phyloP scores from a whole-genome alignment of 1,140 invertebrate species.

The Dolichoris vasculosae region DNA sequence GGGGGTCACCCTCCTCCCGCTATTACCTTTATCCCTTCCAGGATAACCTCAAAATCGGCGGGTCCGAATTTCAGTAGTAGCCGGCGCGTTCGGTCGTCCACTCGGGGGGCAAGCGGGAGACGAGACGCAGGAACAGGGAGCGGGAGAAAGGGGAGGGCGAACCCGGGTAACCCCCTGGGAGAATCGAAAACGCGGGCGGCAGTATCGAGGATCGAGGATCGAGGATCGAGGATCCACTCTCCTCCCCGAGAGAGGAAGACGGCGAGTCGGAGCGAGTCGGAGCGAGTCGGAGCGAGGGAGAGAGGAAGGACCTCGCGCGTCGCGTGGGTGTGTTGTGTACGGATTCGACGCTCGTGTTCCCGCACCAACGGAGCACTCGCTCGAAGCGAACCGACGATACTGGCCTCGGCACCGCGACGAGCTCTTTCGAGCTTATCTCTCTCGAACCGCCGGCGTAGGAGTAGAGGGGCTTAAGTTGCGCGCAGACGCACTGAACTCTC shows the following conservation, averaged over 20 bases:
- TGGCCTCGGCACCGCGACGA: slow-evolving; percentile 42
- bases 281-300: too few relatives aligned
- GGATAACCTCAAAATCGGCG: slow-evolving; percentile 30
- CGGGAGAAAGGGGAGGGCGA: too few relatives aligned
- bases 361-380: slow-evolving; percentile 16
- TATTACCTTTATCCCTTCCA: too few relatives aligned
- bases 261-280: not conserved
- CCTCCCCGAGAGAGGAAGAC: not conserved
- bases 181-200: not conserved
- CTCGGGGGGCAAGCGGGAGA: too few relatives aligned
- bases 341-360: not conserved
- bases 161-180: too few relatives aligned
- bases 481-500: slow-evolving; percentile 38
- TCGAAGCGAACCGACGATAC: slow-evolving; percentile 56
- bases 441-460: slow-evolving; percentile 15
- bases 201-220: not conserved
- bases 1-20: not conserved
- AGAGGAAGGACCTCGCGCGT: not conserved
- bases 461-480: slow-evolving; percentile 18
- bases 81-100: not conserved
- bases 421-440: slow-evolving; percentile 43
- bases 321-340: not conserved
- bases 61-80: slow-evolving; percentile 6
- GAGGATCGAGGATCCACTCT: not conserved
- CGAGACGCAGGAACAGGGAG: not conserved